Percentiles rank a stretch among this genome's conserved stretches.
Conservation (phyloP, 2,797 vertebrate genomes). For the Bradypus variegatus region DNA sequence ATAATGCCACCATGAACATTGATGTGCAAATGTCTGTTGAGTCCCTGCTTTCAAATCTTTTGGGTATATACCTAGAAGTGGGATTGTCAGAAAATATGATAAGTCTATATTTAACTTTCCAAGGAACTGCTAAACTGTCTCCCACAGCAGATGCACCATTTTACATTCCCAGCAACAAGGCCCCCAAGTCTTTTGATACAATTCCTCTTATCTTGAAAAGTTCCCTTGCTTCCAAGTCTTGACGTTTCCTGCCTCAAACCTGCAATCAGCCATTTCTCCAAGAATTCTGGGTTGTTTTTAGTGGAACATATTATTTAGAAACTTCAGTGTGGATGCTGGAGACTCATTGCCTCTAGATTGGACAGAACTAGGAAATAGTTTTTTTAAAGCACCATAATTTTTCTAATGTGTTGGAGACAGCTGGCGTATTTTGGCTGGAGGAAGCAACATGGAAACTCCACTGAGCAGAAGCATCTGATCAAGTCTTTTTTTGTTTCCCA, state of each 20-base stretch:
- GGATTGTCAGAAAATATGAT: too few species aligned
- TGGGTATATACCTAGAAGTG: too few species aligned
- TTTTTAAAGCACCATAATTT: not conserved
- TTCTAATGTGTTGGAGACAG: not conserved
- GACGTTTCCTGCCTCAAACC: not conserved
- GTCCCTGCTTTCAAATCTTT: too few species aligned
- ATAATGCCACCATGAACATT: too few species aligned
- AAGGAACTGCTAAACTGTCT: too few species aligned
- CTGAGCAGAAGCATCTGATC: constrained; percentile 47
- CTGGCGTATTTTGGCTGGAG: not conserved
- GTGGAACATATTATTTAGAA: not conserved
- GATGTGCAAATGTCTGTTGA: too few species aligned
- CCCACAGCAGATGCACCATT: too few species aligned
- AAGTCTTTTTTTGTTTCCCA: constrained; percentile 39
- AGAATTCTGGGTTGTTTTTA: not conserved
- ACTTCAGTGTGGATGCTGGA: not conserved
- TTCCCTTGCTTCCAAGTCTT: not conserved
- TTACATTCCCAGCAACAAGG: too few species aligned
- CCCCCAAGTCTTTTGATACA: not conserved
- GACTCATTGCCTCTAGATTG: not conserved
- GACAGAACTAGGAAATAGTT: not conserved
- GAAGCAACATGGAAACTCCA: constrained; percentile 45
- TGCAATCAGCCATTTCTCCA: not conserved
- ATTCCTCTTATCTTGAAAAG: too few species aligned
- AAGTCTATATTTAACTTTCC: too few species aligned